Base-by-base conservation (phyloP, 2,797 vertebrate species). In the Podargus strigoides region DNA sequence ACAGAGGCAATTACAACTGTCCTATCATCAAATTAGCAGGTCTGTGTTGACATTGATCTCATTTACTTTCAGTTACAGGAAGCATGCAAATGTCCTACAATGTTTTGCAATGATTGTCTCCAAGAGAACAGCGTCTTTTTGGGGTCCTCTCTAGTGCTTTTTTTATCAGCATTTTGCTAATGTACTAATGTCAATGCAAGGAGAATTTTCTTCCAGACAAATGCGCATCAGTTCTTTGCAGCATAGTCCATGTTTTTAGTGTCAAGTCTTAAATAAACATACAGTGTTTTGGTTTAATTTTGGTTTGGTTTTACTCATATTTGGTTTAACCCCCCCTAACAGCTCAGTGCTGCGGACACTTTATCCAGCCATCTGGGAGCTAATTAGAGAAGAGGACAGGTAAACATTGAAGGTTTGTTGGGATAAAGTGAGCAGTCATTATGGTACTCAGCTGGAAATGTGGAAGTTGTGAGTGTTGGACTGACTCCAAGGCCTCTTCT, bases 111-210 rank as follows among this genome's bases (percentile, higher is more conserved):
- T 49, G 69, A 64, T 52, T 95, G 46, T 30, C 22, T 91, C 39
- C 41, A 89, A 75, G 87, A 93, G 58, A 74, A 72, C 28, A 52
- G 23, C 26, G 9, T 74, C 52, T 92, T 85, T 34, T 69, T 69
- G 42, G 39, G 23, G 39, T 81, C 36, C 62, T 89, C 66, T 92
- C 68, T 81, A 93, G 85, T 90, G 77, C 26, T 52, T 80, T 37
- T 75, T 72, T 93, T 58, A 46, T 92, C 28, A 69, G 66, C 70
- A 64, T 69, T 91, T 96, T 88, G 19, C 42, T 91, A 94, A 78
- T 46, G 37, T 60, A 67, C 34, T 73, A 44, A 28, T 92, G 16
- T 47, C 67, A 91, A 68, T 49, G 12, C 72, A 85, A 47, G 52
- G 66, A 41, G 91, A 92, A 69, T 60, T 19, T 1, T 89, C 3